Conservation (phyloP, 2,797 vertebrate species). For the Coluber constrictor region DNA sequence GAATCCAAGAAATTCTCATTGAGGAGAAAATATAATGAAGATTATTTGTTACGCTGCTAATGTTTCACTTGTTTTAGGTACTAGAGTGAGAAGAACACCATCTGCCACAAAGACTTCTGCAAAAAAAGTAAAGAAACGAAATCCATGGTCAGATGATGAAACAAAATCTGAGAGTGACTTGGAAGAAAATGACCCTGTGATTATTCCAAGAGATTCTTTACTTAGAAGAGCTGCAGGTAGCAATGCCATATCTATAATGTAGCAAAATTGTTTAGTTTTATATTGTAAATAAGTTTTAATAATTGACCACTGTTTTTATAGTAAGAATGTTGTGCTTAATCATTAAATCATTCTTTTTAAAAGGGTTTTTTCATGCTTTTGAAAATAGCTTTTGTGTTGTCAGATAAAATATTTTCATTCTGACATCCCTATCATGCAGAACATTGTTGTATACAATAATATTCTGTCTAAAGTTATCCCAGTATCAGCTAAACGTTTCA, state of each 20-base stretch:
- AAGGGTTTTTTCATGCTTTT: background rate
- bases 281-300: background rate
- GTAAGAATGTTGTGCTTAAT: background rate
- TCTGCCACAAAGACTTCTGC: slow-evolving; percentile 73
- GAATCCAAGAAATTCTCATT: background rate
- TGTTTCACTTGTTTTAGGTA: slow-evolving; percentile 62
- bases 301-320: background rate
- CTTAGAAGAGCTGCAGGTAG: slow-evolving; percentile 92
- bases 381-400: background rate
- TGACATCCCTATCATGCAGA: background rate
- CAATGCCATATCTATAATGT: slow-evolving; percentile 10
- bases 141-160: slow-evolving; percentile 96
- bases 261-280: background rate
- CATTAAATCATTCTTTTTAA: background rate
- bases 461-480: background rate
- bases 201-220: slow-evolving; percentile 91
- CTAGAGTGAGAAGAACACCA: slow-evolving; percentile 83
- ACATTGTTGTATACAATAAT: background rate
- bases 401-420: background rate
- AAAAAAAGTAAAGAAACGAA: slow-evolving; percentile 94
- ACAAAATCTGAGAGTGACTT: slow-evolving; percentile 90
- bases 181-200: slow-evolving; percentile 82
- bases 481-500: background rate
- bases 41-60: background rate
- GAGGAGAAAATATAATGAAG: background rate